A percentile compares a stretch with the other conserved stretches of the same genome.
Conservation (phyloP, 1,140 invertebrate species). For the Trichonephila clavata region DNA sequence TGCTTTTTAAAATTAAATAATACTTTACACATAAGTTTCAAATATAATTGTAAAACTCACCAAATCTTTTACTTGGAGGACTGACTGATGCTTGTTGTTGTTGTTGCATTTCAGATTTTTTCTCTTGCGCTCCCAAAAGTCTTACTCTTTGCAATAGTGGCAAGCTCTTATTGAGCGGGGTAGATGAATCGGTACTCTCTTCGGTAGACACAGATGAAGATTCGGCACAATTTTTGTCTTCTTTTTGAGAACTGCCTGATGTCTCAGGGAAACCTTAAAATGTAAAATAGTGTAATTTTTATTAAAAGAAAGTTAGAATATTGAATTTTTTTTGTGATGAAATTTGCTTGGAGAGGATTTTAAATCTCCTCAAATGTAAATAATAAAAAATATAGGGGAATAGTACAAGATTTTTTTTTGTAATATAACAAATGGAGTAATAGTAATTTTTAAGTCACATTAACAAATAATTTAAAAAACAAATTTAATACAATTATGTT, state of each 20-base stretch:
- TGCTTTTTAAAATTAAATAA: too few species aligned
- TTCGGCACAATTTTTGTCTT: constrained; percentile 32
- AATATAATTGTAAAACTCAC: background rate
- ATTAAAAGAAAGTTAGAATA: too few species aligned
- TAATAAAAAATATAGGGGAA: too few species aligned
- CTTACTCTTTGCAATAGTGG: constrained; percentile 90
- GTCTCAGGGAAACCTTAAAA: background rate
- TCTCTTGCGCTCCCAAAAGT: constrained; percentile 87
- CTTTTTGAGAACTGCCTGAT: background rate
- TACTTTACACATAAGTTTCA: too few species aligned
- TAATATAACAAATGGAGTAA: too few species aligned
- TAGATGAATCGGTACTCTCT: constrained; percentile 81
- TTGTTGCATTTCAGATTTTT: constrained; percentile 21
- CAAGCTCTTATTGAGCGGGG: constrained; percentile 87
- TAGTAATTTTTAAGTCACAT: too few species aligned
- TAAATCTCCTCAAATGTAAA: too few species aligned
- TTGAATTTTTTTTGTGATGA: too few species aligned
- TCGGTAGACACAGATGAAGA: constrained; percentile 49
- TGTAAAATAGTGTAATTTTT: background rate
- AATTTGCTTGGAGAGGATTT: too few species aligned
- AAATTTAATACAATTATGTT: too few species aligned
- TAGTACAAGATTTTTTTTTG: too few species aligned
- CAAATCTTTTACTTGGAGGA: background rate
- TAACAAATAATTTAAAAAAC: too few species aligned
- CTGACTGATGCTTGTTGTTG: background rate